Conservation (phyloP, 2,797 vertebrate species). For the Botia kubotai region DNA sequence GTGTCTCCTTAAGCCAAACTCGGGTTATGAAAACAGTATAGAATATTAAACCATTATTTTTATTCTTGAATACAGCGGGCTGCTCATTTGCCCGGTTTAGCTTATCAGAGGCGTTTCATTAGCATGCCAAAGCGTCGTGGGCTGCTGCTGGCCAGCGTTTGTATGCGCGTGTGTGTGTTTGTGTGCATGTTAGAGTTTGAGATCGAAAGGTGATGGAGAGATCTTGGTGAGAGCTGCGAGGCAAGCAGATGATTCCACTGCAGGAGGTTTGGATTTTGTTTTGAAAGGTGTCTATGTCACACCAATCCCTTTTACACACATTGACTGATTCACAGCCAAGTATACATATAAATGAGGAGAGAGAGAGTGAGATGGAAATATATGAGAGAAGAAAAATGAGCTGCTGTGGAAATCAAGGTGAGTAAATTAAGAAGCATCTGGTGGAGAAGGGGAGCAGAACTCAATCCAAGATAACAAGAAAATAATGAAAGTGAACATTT, state of each 20-base stretch:
- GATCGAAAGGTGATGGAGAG: conserved; percentile 8
- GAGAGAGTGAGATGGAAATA: background rate
- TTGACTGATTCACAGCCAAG: conserved; percentile 20
- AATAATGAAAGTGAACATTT: background rate
- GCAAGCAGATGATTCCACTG: conserved; percentile 74
- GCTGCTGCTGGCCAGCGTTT: conserved; percentile 52
- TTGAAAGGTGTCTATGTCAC: conserved; percentile 64
- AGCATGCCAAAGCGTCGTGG: conserved; percentile 73
- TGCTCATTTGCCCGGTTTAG: conserved; percentile 70
- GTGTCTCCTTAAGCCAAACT: conserved; percentile 52
- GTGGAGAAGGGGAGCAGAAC: background rate
- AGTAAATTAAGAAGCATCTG: conserved; percentile 19
- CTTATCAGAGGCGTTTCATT: conserved; percentile 76
- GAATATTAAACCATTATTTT: conserved; percentile 69
- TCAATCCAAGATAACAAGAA: conserved; percentile 7
- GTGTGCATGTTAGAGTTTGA: conserved; percentile 6
- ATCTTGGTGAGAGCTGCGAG: conserved; percentile 61
- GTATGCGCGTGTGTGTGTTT: conserved; percentile 10
- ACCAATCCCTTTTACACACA: conserved; percentile 56
- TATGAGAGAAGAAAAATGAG: background rate
- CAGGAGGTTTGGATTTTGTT: conserved; percentile 61
- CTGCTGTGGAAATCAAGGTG: conserved; percentile 23
- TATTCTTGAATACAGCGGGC: conserved; percentile 76
- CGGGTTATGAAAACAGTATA: conserved; percentile 55
- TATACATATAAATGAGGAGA: conserved; percentile 18